A percentile compares a stretch with the other conserved stretches of the same genome.
Conservation (phyloP, 2,797 vertebrate genomes). For the Antrozous pallidus region DNA sequence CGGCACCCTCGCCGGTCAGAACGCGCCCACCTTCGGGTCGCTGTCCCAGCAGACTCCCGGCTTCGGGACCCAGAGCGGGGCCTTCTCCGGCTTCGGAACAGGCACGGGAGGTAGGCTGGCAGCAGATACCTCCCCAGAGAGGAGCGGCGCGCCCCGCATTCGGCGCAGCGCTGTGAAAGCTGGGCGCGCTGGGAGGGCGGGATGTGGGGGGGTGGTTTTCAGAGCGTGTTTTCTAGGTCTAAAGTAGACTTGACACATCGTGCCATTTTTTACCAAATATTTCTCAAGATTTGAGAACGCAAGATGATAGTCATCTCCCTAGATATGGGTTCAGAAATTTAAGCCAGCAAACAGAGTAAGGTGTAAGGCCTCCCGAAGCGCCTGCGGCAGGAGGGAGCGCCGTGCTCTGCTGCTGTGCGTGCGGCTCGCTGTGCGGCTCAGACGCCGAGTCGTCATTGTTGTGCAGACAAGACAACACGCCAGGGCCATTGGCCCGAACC, state of each 20-base stretch:
- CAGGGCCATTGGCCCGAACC: neutral
- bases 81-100: conserved; percentile 91
- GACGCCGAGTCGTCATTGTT: neutral
- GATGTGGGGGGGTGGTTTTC: too few relatives aligned
- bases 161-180: neutral
- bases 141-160: neutral
- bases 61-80: conserved; percentile 84
- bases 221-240: neutral
- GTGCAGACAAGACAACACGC: neutral
- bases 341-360: neutral
- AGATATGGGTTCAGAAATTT: neutral
- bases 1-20: conserved; percentile 89
- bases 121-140: accelerated
- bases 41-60: conserved; percentile 89
- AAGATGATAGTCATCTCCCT: neutral
- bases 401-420: neutral
- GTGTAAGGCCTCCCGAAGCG: accelerated
- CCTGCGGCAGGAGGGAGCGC: neutral
- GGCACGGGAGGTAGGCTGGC: conserved; percentile 78
- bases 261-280: neutral
- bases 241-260: neutral
- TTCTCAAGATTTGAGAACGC: neutral
- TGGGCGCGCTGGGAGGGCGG: neutral
- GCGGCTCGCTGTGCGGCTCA: neutral
- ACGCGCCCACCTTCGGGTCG: conserved; percentile 87